Percentiles rank a stretch among this genome's conserved stretches.
Evolutionary conservation across 2,888 invertebrate species (phyloP).

Genomic region (Troides aeacus): DNA sequence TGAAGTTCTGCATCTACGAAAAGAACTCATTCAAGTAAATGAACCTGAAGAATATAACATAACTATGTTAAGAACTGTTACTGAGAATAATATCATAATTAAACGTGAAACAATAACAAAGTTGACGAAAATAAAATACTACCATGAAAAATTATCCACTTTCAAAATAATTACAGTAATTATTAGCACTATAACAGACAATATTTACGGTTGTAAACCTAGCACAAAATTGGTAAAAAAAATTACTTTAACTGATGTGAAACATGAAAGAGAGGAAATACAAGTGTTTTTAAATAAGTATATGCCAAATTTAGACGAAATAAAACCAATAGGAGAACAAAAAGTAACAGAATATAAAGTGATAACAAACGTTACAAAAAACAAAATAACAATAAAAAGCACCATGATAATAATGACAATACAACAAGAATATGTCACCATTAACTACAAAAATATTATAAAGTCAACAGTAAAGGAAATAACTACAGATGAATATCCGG

Average conservation of each 20-base stretch:
- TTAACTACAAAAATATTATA: not conserved
- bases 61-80: constrained; percentile 23
- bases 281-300: not conserved
- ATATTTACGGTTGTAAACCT: not conserved
- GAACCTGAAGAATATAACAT: constrained; percentile 22
- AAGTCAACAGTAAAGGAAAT: not conserved
- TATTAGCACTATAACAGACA: not conserved
- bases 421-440: not conserved
- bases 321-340: constrained; percentile 2
- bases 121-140: constrained; percentile 16
- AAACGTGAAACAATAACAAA: constrained; percentile 11
- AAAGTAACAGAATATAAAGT: not conserved
- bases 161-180: not conserved
- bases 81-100: constrained; percentile 26
- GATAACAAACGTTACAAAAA: not conserved
- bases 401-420: not conserved
- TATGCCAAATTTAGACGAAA: not conserved
- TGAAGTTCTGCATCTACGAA: constrained; percentile 5
- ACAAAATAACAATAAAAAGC: not conserved
- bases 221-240: not conserved
- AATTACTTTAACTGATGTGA: not conserved
- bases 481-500: not conserved
- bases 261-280: not conserved
- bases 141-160: not conserved
- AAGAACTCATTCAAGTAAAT: constrained; percentile 19